Conservation (phyloP, 2,113 vertebrate species). For the Prunella fulvescens region DNA sequence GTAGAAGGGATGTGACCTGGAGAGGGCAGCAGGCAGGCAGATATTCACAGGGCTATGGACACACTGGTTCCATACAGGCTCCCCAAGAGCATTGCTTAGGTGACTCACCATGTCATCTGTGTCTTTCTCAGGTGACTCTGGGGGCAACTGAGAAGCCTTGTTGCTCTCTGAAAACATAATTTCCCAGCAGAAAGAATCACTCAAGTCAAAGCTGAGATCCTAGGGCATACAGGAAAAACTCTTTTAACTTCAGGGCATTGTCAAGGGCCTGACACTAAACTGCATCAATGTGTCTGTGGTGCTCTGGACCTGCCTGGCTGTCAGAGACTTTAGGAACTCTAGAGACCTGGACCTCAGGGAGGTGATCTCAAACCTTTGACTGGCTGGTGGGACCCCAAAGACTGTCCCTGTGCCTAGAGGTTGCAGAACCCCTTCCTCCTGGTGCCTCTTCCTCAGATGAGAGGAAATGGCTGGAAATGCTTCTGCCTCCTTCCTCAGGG, state of each 20-base stretch:
- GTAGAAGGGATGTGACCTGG: background rate
- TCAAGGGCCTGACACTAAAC: background rate
- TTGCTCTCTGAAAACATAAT: constrained; percentile 66
- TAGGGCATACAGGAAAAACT: constrained; percentile 37
- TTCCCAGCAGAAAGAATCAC: constrained; percentile 82
- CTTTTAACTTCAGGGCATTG: background rate
- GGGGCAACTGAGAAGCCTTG: constrained; percentile 2
- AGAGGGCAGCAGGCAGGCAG: background rate
- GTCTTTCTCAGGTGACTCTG: background rate
- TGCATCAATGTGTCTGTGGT: background rate
- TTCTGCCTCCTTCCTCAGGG: background rate
- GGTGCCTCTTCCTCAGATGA: background rate
- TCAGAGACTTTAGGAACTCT: background rate
- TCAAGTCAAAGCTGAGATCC: constrained; percentile 84
- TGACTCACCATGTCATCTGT: constrained; percentile 50
- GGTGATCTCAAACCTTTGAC: background rate
- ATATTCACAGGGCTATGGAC: accelerated
- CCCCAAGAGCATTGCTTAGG: accelerated
- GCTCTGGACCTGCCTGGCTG: background rate
- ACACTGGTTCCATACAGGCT: background rate
- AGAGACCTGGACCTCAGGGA: background rate
- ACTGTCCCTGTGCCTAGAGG: background rate
- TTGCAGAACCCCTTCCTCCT: background rate
- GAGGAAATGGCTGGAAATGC: background rate
- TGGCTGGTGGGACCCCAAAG: background rate